Evolutionary conservation across 2,797 vertebrate species (phyloP), one percentile per base, ranked within the genome.

Genomic region (Phoeniculus purpureus): DNA sequence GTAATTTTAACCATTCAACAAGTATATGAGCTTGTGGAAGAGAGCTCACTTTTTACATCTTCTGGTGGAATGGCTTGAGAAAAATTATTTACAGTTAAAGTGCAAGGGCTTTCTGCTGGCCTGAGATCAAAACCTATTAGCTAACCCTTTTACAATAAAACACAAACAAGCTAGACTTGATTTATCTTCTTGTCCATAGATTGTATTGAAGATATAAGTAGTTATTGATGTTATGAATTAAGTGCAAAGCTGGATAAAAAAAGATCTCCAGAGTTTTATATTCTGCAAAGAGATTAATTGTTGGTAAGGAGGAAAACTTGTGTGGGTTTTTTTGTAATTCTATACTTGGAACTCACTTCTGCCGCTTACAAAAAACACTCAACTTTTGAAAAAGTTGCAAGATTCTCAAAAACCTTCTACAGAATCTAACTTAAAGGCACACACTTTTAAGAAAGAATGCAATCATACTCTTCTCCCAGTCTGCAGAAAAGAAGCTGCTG

Each of bases 81-180:
- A 90, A 89, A 90, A 76, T 25, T 81, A 87, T 88, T 92, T 93
- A 81, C 61, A 68, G 51, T 75, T 80, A 86, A 94, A 68, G 64
- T 59, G 61, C 55, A 91, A 87, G 64, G 55, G 71, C 34, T 89
- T 94, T 90, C 56, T 91, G 81, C 72, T 87, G 65, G 52, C 52
- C 77, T 82, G 93, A 80, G 93, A 93, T 70, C 26, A 87, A 85
- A 73, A 74, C 21, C 40, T 82, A 94, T 82, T 50, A 92, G 62
- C 71, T 90, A 74, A 75, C 51, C 52, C 56, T 89, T 90, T 80
- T 73, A 78, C 47, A 87, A 87, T 84, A 95, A 93, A 86, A 84
- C 89, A 89, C 43, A 45, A 89, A 84, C 51, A 82, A 88, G 27
- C 81, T 55, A 71, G 51, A 60, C 59, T 84, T 62, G 29, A 92